phyloP scores from a whole-genome alignment of 2,888 invertebrate genomes.

The Punctoribates punctum region DNA sequence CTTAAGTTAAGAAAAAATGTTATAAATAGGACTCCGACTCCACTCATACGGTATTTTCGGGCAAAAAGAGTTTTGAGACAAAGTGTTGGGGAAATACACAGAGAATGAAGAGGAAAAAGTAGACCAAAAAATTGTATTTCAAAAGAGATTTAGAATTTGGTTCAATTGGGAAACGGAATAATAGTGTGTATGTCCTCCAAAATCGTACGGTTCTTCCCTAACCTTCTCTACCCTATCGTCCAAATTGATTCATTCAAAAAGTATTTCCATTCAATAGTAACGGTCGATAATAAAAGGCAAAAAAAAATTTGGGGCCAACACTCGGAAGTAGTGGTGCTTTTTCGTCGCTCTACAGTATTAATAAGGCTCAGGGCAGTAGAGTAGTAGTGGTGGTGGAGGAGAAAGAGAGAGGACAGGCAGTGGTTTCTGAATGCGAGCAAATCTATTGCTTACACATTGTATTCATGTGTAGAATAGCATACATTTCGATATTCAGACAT shows the following conservation, averaged over 20 bases:
- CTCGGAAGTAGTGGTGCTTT: constrained; percentile 32
- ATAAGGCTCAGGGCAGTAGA: not conserved
- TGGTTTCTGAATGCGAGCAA: not conserved
- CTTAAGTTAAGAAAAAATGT: not conserved
- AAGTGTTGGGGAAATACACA: constrained; percentile 3
- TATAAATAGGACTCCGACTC: not conserved
- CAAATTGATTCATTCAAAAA: not conserved
- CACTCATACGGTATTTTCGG: constrained; percentile 11
- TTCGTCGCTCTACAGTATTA: not conserved
- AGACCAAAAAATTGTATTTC: constrained; percentile 9
- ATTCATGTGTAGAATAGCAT: not conserved
- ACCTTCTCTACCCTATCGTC: constrained; percentile 1
- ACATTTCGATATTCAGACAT: constrained; percentile 12
- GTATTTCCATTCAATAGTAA: constrained; percentile 10
- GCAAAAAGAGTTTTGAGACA: constrained; percentile 9
- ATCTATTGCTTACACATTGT: not conserved
- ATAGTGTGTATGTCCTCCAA: not conserved
- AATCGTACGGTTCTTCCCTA: constrained; percentile 1
- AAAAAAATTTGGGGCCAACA: constrained; percentile 27
- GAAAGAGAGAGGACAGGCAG: not conserved
- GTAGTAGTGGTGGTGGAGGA: not conserved
- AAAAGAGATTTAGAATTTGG: constrained; percentile 11
- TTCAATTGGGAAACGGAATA: not conserved
- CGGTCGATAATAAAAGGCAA: constrained; percentile 25
- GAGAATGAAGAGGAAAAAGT: not conserved